These are phyloP conservation scores for Rhea americana DNA, from an alignment of 2,113 vertebrate genomes.

Conservation along the genomic window DNA sequence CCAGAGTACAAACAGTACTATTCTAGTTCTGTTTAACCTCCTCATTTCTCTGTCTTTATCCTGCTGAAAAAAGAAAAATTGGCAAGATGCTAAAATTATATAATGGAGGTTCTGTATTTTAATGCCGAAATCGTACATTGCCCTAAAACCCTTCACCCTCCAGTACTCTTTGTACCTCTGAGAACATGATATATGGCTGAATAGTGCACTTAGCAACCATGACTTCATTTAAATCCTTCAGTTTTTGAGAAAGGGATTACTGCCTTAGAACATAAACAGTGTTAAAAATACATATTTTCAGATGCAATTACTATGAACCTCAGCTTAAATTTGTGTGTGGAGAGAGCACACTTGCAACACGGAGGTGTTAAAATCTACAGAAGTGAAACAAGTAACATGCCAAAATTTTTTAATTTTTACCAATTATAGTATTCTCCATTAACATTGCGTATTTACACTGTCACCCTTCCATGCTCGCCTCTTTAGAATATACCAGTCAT, in stretches of 20 bases:
- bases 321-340: neutral
- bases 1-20: slow-evolving; percentile 31
- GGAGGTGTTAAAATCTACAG: neutral
- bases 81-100: slow-evolving; percentile 44
- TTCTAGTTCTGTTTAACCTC: slow-evolving; percentile 11
- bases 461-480: neutral
- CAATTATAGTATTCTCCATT: slow-evolving; percentile 3
- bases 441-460: neutral
- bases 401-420: slow-evolving; percentile 16
- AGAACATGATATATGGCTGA: slow-evolving; percentile 46
- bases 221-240: slow-evolving; percentile 55
- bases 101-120: slow-evolving; percentile 39
- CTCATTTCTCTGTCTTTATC: neutral
- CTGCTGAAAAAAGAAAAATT: neutral
- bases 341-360: neutral
- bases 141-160: slow-evolving; percentile 41
- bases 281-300: slow-evolving; percentile 41
- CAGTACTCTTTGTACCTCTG: slow-evolving; percentile 55
- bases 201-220: neutral
- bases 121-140: slow-evolving; percentile 42
- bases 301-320: slow-evolving; percentile 28
- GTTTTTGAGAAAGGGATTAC: slow-evolving; percentile 59
- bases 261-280: neutral
- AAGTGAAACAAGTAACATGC: neutral
- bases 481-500: neutral